Evolutionary conservation across 2,113 vertebrate species (phyloP).

Genomic region (Neotoma lepida): DNA sequence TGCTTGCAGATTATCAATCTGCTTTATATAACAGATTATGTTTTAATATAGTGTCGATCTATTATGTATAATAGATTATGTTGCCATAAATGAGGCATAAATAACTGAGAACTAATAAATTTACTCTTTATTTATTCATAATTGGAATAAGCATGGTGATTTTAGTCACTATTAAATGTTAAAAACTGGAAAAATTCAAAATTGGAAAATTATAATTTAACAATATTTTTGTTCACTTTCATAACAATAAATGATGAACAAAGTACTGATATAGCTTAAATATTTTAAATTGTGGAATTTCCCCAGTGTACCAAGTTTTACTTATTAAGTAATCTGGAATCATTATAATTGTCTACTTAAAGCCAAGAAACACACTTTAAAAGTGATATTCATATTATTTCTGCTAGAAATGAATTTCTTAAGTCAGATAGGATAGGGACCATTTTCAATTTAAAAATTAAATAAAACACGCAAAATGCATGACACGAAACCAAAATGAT

Average conservation of each 20-base stretch:
- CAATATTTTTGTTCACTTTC: conserved; percentile 41
- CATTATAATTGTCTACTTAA: conserved; percentile 69
- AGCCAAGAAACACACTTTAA: conserved; percentile 40
- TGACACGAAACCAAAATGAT: background rate
- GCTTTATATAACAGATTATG: background rate
- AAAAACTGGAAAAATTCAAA: background rate
- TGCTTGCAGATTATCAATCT: conserved; percentile 17
- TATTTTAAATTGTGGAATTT: background rate
- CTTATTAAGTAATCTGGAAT: conserved; percentile 67
- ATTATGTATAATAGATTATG: background rate
- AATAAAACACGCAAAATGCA: conserved; percentile 3
- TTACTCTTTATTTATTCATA: background rate
- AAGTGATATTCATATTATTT: conserved; percentile 64
- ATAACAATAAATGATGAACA: background rate
- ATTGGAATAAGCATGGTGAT: background rate
- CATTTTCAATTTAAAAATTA: conserved; percentile 57
- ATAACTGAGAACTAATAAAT: background rate
- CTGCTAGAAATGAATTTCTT: conserved; percentile 46
- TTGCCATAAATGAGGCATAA: background rate
- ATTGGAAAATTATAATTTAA: background rate
- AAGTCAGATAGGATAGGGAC: conserved; percentile 45
- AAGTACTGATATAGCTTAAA: background rate
- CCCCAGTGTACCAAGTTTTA: conserved; percentile 17
- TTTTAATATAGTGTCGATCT: background rate
- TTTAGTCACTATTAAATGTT: background rate